Percentiles rank a stretch among this genome's conserved stretches.
Conservation (phyloP, 2,888 invertebrate species). For the Sceliomorpha sp. region DNA sequence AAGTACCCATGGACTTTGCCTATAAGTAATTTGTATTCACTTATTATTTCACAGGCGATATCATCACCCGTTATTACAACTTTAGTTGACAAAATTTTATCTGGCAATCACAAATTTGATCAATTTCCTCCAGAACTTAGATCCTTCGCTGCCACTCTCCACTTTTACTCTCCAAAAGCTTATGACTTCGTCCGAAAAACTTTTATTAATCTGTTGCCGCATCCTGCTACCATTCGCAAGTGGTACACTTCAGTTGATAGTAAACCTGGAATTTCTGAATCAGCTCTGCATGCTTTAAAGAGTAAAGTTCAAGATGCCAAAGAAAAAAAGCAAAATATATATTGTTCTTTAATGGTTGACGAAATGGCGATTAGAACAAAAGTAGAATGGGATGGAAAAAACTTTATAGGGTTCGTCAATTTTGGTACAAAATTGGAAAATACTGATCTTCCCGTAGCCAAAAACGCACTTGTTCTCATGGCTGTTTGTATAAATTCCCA, state of each 20-base stretch:
- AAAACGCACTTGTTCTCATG: constrained; percentile 30
- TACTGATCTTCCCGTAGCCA: no score
- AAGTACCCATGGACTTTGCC: no score
- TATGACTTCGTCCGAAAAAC: constrained; percentile 3
- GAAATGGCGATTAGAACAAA: constrained; percentile 32
- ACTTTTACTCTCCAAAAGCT: constrained; percentile 24
- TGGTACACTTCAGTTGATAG: constrained; percentile 29
- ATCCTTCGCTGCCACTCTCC: constrained; percentile 10
- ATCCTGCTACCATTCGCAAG: constrained; percentile 23
- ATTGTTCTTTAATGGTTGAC: constrained; percentile 29
- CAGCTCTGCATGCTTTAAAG: constrained; percentile 7
- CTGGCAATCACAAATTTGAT: not conserved
- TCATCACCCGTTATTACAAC: no score
- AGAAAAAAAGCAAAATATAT: constrained; percentile 8
- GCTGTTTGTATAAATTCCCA: constrained; percentile 26
- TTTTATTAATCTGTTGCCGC: constrained; percentile 28
- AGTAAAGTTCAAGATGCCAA: constrained; percentile 1
- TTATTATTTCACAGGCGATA: no score
- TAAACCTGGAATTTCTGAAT: constrained; percentile 25
- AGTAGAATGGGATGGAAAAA: constrained; percentile 18
- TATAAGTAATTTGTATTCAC: no score
- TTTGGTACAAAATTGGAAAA: constrained; percentile 48
- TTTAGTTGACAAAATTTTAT: not conserved
- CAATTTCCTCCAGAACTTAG: constrained; percentile 6
- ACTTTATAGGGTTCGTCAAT: constrained; percentile 46